phyloP scores from a whole-genome alignment of 2,888 invertebrate species.

The Dasypogon diadema region DNA sequence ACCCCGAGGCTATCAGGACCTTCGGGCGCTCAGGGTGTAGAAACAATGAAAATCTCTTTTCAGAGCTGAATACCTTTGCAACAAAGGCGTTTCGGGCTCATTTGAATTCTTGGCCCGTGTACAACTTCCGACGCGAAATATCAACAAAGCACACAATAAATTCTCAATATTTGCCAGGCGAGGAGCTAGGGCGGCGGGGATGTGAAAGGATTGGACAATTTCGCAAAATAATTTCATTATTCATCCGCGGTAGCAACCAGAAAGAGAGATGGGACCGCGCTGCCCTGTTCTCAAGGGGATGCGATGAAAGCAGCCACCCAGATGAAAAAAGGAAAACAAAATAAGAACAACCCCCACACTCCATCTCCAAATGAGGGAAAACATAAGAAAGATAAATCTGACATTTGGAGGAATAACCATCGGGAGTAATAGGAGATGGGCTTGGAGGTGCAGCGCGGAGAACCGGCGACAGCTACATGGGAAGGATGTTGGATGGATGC shows the following conservation, averaged over 20 bases:
- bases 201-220: conserved; percentile 50
- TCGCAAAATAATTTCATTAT: conserved; percentile 50
- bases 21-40: not conserved
- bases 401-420: conserved; percentile 40
- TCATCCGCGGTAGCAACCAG: conserved; percentile 47
- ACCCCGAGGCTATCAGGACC: not conserved
- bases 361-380: conserved; percentile 5
- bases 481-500: not conserved
- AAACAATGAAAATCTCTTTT: conserved; percentile 37
- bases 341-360: not conserved
- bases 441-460: not conserved
- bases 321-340: conserved; percentile 25
- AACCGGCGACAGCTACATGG: not conserved
- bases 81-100: conserved; percentile 41
- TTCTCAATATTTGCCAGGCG: conserved; percentile 46
- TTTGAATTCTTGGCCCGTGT: conserved; percentile 48
- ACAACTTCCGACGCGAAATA: conserved; percentile 48
- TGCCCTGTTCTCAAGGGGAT: conserved; percentile 1
- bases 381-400: conserved; percentile 49
- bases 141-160: conserved; percentile 50
- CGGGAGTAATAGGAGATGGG: conserved; percentile 14
- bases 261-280: not conserved
- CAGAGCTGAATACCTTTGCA: conserved; percentile 35
- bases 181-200: not conserved
- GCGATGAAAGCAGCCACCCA: not conserved